Evolutionary conservation across 1,140 invertebrate species (phyloP), one percentile per base, ranked within the genome.

Genomic region (Macrobrachium nipponense): DNA sequence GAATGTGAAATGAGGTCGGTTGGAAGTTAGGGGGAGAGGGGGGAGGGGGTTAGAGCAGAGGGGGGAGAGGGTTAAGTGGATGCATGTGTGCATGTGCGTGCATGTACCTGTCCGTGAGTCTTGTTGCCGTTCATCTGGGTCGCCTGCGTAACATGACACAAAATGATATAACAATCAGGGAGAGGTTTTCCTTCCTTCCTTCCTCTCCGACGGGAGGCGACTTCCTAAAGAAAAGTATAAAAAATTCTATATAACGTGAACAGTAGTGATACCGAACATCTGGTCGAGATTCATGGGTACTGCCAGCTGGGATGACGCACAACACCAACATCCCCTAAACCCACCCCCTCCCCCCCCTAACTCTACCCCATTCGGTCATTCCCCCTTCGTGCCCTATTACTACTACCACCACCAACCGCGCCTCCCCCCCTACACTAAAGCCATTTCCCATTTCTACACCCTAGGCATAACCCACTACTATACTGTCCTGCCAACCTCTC

Each of bases 161-260:
- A 18, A 81, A 72, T 72, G 66, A 68, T 72, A 81, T 81, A 81
- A 81, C 66, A 81, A 23, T 72, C 44, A 70, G 66, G 72, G 58
- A n/a, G 17, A 36, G 27, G 27, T 68, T 43, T 18, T 58, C 27
- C 62, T 51, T 14, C 51, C 27, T 68, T n/a, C 27, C 36, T n/a
- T n/a, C n/a, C n/a, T 12, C 62, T 59, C 64, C 64, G 44, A 18
- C 64, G 64, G 61, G 59, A n/a, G n/a, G 44, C 66, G 23, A 81
- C 44, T 70, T 66, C 76, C 66, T 36, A 36, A n/a, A n/a, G n/a
- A n/a, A n/a, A n/a, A n/a, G n/a, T n/a, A n/a, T n/a, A n/a, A 36
- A 72, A 70, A 81, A 81, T 70, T 72, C 80, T 81, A 81, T 77
- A 77, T 70, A 81, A 81, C 80, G 80, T 70, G 80, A 68, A 66